Conservation (phyloP, 2,113 vertebrate species). For the Nothoprocta pentlandii region DNA sequence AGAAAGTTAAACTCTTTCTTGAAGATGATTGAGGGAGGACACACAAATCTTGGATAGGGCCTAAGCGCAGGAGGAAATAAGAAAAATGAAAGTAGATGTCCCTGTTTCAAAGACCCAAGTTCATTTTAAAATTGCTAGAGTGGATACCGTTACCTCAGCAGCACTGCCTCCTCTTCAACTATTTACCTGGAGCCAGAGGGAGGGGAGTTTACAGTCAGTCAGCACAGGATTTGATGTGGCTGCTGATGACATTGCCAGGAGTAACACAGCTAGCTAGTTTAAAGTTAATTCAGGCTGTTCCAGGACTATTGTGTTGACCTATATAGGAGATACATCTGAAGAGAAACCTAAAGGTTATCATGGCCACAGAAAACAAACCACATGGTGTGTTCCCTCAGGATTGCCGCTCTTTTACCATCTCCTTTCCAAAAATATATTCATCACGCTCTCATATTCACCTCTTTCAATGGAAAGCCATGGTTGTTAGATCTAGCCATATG, state of each 20-base stretch:
- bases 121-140: background rate
- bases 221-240: fast-evolving
- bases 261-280: background rate
- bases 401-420: background rate
- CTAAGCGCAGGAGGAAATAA: background rate
- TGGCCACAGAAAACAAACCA: background rate
- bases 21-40: background rate
- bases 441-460: background rate
- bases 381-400: background rate
- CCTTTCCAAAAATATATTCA: background rate
- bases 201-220: background rate
- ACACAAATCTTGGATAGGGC: background rate
- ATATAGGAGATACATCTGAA: background rate
- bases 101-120: background rate
- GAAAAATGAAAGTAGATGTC: background rate
- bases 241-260: background rate
- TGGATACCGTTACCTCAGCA: background rate
- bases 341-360: background rate
- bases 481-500: background rate
- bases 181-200: background rate
- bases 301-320: background rate
- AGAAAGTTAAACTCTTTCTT: background rate
- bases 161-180: background rate
- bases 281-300: background rate
- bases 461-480: background rate